Percentiles rank a stretch among this genome's conserved stretches.
Conservation (phyloP, 2,113 vertebrate genomes). For the Toxotes chatareus region DNA sequence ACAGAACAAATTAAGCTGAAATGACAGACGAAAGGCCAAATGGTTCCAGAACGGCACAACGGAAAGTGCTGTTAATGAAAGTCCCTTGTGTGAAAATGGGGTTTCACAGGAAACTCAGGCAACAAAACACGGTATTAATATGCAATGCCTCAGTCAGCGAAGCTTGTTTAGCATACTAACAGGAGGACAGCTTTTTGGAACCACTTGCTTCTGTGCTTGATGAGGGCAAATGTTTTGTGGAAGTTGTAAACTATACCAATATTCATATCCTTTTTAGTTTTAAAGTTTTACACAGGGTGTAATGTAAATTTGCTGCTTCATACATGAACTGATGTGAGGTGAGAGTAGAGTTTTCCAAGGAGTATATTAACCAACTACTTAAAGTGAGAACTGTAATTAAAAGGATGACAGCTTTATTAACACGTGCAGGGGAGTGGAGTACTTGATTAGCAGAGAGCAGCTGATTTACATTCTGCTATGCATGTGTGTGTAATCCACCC, state of each 20-base stretch:
- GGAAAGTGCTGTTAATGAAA: conserved; percentile 63
- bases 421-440: conserved; percentile 59
- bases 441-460: conserved; percentile 63
- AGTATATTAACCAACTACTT: conserved; percentile 66
- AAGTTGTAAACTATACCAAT: conserved; percentile 35
- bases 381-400: conserved; percentile 70
- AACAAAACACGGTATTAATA: conserved; percentile 60
- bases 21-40: conserved; percentile 66
- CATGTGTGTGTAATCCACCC: conserved; percentile 18
- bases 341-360: conserved; percentile 37
- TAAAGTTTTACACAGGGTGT: not conserved
- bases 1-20: conserved; percentile 65
- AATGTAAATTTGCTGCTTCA: conserved; percentile 39
- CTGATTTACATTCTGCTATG: conserved; percentile 57
- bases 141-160: conserved; percentile 41
- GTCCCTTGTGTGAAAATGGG: conserved; percentile 51
- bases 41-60: conserved; percentile 39
- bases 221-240: conserved; percentile 26
- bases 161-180: conserved; percentile 54
- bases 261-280: conserved; percentile 23
- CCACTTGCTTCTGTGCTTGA: not conserved
- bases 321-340: conserved; percentile 35
- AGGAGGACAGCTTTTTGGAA: conserved; percentile 31
- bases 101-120: conserved; percentile 44
- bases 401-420: conserved; percentile 76